Base-by-base conservation (phyloP, 2,888 invertebrate species). In the Trichopoda pennipes region DNA sequence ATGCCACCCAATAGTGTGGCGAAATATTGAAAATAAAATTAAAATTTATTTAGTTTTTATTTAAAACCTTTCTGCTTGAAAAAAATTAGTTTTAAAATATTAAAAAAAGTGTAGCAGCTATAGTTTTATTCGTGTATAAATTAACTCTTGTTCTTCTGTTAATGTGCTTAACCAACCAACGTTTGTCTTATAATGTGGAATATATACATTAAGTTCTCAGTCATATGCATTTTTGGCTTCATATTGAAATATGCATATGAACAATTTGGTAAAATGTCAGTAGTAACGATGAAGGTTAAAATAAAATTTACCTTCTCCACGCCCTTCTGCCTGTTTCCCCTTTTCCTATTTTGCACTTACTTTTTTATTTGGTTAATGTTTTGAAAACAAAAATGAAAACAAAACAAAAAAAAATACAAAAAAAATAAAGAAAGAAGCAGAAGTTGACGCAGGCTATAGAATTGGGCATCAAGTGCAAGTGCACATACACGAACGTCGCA, bases 401-500 rank as follows among this genome's bases (percentile, higher is more conserved):
- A 51, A 53, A 12, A 55, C 42, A 10, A 17, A 42, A 17, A 44
- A 7, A 49, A 63, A 17, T 42, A 14, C 9, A 32, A 56, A 12
- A 28, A 16, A 0, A 51, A n/a, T 17, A 66, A 28, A 19, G 21
- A 53, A 6, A 55, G 32, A 12, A 19, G 44, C 28, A 47, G 12
- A 51, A 64, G 28, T 35, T 56, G 35, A 53, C 16, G 38, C 42
- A 58, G 21, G 73, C 42, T 55, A 38, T 35, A 74, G 55, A 42
- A 49, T 79, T 61, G 61, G 55, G 61, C 53, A 73, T 69, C 86
- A 84, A 83, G 79, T 85, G 85, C 83, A 84, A 84, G 81, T 84
- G 84, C 84, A 84, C 73, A 80, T 80, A 83, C 84, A 85, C 84
- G 85, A 83, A 81, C 86, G 85, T 90, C 89, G 90, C 90, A 90